phyloP scores from a whole-genome alignment of 2,113 vertebrate genomes.

The Hyaena hyaena region DNA sequence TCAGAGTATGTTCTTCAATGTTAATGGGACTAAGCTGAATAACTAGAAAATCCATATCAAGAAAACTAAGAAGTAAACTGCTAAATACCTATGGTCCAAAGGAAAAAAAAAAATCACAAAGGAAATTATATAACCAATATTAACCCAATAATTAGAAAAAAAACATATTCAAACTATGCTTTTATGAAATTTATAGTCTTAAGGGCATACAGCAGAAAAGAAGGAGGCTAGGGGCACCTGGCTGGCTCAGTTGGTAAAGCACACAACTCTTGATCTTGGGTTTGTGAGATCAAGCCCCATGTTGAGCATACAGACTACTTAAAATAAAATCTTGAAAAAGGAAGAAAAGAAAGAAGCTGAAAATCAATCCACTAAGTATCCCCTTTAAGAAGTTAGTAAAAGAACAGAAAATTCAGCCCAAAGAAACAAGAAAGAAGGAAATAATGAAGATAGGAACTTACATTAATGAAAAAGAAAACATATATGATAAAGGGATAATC shows the following conservation, averaged over 20 bases:
- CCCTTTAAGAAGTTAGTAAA: background rate
- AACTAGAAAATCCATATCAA: background rate
- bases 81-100: background rate
- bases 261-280: background rate
- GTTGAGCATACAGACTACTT: background rate
- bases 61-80: constrained; percentile 10
- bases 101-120: background rate
- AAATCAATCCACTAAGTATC: background rate
- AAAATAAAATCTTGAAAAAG: background rate
- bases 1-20: background rate
- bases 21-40: background rate
- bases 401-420: background rate
- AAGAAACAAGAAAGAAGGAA: background rate
- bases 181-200: background rate
- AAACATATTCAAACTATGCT: background rate
- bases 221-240: background rate
- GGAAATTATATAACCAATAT: background rate
- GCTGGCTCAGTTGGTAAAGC: background rate
- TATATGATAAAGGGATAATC: background rate
- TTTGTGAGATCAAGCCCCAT: background rate
- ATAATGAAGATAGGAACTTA: background rate
- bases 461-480: background rate
- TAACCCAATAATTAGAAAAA: background rate
- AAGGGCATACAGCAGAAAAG: background rate
- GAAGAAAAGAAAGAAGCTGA: background rate